Evolutionary conservation across 2,113 vertebrate species (phyloP), one percentile per base, ranked within the genome.

Genomic region (Lagopus muta): DNA sequence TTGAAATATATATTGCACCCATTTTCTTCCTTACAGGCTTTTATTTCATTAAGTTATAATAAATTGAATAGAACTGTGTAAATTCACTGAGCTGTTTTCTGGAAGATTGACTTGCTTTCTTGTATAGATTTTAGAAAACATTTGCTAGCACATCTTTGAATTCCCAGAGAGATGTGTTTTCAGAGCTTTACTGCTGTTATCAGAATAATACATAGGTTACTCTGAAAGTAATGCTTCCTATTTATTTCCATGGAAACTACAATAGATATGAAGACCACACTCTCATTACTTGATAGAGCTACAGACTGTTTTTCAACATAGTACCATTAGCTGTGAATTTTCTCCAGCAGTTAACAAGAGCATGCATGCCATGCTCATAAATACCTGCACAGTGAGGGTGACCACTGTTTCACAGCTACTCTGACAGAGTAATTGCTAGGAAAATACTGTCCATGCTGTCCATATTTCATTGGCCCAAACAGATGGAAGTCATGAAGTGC

Each of bases 131-230:
- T 86, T 52, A 86, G 76, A 94, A 92, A 74, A 77, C 61, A 48
- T 80, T 96, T 75, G n/a, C 76, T 81, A 54, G 61, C 40, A 40
- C 43, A 75, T 65, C 36, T 88, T 57, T 91, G 66, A 79, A 78
- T 93, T 95, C 27, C 52, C 60, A 88, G 43, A 70, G 30, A 84
- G 15, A 88, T 36, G 30, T 90, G 65, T 88, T 94, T 78, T 94
- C 81, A 90, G 90, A 86, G 61, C 82, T 95, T 91, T 90, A 88
- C 57, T 84, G 52, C 70, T 90, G 92, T 90, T 93, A 82, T 75
- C 62, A 79, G 85, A 91, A 57, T 81, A 89, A 52, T 88, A 19
- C 17, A 2, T 32, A 32, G 30, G 17, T 57, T 32, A 30, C 54
- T 57, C 30, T 10, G 18, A 57, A 57, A 57, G 30, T 57, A 57